These are phyloP conservation scores for Etheostoma cragini DNA, from an alignment of 2,113 vertebrate species.

Conservation along the genomic window DNA sequence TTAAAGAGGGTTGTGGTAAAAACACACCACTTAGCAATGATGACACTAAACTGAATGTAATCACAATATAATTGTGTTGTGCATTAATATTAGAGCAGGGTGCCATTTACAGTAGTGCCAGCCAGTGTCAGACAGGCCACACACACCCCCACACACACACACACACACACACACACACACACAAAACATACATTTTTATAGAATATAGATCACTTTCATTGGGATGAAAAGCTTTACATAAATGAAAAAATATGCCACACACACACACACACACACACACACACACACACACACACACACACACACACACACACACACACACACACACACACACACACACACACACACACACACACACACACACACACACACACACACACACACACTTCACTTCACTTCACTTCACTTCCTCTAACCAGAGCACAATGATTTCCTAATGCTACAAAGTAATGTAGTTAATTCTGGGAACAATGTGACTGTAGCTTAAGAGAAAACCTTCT, in stretches of 20 bases:
- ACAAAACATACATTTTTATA: background rate
- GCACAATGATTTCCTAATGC: slow-evolving; percentile 16
- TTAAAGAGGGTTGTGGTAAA: slow-evolving; percentile 32
- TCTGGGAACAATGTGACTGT: background rate
- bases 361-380: slow-evolving; percentile 4
- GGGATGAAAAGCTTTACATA: slow-evolving; percentile 16
- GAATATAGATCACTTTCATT: background rate
- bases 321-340: background rate
- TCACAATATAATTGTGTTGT: slow-evolving; percentile 73
- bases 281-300: too few species aligned
- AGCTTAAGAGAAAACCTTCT: background rate
- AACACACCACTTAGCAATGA: slow-evolving; percentile 54
- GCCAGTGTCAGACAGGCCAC: slow-evolving; percentile 49
- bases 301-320: background rate
- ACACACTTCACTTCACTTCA: too few species aligned
- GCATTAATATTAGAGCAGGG: slow-evolving; percentile 75
- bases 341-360: background rate
- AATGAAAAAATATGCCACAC: too few species aligned
- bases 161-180: too few species aligned
- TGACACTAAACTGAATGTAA: slow-evolving; percentile 63
- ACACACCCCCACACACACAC: background rate
- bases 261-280: too few species aligned
- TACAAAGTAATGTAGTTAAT: background rate
- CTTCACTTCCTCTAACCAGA: slow-evolving; percentile 6
- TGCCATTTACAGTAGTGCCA: slow-evolving; percentile 53